Percentiles rank a stretch among this genome's conserved stretches.
phyloP scores from a whole-genome alignment of 2,113 vertebrate genomes.

The Tetrao urogallus region DNA sequence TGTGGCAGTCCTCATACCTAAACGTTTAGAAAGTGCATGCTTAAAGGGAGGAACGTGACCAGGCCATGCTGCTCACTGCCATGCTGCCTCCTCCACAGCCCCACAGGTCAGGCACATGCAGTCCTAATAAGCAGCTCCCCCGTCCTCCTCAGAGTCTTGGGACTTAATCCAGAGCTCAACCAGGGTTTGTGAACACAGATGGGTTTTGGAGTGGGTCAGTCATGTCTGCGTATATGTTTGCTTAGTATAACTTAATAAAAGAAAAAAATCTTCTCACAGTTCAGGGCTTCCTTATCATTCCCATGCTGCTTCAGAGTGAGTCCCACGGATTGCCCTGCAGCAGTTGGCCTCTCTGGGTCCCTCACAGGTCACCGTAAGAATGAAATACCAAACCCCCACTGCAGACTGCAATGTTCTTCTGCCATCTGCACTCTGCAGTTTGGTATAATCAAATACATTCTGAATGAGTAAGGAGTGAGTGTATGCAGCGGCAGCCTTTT shows the following conservation, averaged over 20 bases:
- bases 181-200: background rate
- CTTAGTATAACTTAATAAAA: background rate
- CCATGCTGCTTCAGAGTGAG: background rate
- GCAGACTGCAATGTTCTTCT: background rate
- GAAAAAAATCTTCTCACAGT: background rate
- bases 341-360: background rate
- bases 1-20: background rate
- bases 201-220: background rate
- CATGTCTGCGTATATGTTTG: background rate
- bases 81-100: background rate
- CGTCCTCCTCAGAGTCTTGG: background rate
- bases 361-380: slow-evolving; percentile 15
- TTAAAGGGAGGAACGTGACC: rapidly evolving
- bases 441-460: background rate
- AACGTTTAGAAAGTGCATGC: background rate
- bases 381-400: background rate
- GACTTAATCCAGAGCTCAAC: background rate
- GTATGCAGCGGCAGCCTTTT: background rate
- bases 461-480: background rate
- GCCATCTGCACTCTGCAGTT: background rate
- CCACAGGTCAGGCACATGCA: background rate
- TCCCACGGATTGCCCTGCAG: background rate
- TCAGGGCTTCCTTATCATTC: background rate
- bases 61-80: background rate
- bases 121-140: background rate